Evolutionary conservation across 2,888 invertebrate species (phyloP).

Genomic region (Pheosia gnoma): DNA sequence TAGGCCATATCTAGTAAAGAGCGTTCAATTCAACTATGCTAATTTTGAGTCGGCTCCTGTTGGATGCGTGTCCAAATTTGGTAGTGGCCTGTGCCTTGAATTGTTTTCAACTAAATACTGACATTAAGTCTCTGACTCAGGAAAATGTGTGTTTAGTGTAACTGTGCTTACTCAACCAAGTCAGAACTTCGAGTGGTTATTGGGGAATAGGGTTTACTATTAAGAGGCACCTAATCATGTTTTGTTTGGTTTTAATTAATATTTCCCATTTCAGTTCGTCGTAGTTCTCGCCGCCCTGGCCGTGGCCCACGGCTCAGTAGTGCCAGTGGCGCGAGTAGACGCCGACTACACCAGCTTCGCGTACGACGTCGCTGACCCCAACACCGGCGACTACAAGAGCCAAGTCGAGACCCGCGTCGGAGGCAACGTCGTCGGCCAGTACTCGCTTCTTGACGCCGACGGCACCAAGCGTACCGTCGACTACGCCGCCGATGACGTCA

Average conservation of each 20-base stretch:
- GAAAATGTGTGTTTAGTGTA: no score
- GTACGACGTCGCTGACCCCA: constrained; percentile 83
- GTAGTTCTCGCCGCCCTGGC: constrained; percentile 73
- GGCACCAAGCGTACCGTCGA: constrained; percentile 83
- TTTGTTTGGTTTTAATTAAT: neutral
- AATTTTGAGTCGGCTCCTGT: no score
- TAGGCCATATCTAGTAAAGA: neutral
- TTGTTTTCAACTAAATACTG: no score
- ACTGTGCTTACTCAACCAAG: neutral
- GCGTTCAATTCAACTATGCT: no score
- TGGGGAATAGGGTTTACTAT: neutral
- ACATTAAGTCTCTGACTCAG: no score
- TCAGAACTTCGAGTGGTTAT: neutral
- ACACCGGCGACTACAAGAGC: constrained; percentile 84
- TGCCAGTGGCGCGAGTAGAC: constrained; percentile 81
- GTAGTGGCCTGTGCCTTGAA: no score
- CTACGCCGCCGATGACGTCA: constrained; percentile 82
- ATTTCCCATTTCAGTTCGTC: constrained; percentile 57
- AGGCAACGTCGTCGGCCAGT: constrained; percentile 81
- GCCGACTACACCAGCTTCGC: constrained; percentile 80
- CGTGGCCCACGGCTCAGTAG: constrained; percentile 72
- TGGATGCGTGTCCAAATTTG: neutral
- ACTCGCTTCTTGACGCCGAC: constrained; percentile 82
- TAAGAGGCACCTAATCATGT: neutral
- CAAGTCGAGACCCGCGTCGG: constrained; percentile 82